A percentile compares a stretch with the other conserved stretches of the same genome.
phyloP scores from a whole-genome alignment of 2,113 vertebrate genomes.

The Poeciliopsis prolifica region DNA sequence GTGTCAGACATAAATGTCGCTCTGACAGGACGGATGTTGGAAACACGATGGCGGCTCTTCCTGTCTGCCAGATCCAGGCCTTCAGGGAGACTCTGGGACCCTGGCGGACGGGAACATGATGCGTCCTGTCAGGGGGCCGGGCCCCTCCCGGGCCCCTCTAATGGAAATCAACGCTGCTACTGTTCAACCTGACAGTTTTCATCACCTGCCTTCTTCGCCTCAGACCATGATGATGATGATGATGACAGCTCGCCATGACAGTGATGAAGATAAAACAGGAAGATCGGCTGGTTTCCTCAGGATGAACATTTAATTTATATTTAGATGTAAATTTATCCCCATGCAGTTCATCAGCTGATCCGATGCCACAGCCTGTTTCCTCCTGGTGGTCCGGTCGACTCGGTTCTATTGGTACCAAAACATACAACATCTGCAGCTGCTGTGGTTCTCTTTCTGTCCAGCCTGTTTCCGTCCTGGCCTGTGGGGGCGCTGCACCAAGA shows the following conservation, averaged over 20 bases:
- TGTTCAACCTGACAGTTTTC: constrained; percentile 57
- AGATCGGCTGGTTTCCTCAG: constrained; percentile 22
- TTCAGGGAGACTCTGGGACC: constrained; percentile 42
- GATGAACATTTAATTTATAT: too few relatives aligned
- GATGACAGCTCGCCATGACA: constrained; percentile 56
- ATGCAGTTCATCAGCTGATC: too few relatives aligned
- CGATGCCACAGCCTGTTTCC: too few relatives aligned
- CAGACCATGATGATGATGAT: constrained; percentile 46
- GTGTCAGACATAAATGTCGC: constrained; percentile 15
- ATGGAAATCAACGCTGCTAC: constrained; percentile 65
- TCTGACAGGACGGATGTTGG: constrained; percentile 27
- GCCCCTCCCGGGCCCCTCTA: constrained; percentile 43
- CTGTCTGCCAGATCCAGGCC: constrained; percentile 48
- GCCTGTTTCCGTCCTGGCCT: too few relatives aligned
- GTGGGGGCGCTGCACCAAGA: too few relatives aligned
- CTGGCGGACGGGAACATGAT: constrained; percentile 23
- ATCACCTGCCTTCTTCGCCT: constrained; percentile 68
- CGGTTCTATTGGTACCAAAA: too few relatives aligned
- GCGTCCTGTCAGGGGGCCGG: constrained; percentile 32
- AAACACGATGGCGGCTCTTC: constrained; percentile 44
- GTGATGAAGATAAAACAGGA: constrained; percentile 61
- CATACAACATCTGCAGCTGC: too few relatives aligned
- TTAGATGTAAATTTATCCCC: too few relatives aligned
- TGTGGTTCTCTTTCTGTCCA: too few relatives aligned
- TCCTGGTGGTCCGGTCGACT: too few relatives aligned